These are phyloP conservation scores for Apistogramma diplotaenia DNA, from an alignment of 2,113 vertebrate genomes.

Conservation along the genomic window DNA sequence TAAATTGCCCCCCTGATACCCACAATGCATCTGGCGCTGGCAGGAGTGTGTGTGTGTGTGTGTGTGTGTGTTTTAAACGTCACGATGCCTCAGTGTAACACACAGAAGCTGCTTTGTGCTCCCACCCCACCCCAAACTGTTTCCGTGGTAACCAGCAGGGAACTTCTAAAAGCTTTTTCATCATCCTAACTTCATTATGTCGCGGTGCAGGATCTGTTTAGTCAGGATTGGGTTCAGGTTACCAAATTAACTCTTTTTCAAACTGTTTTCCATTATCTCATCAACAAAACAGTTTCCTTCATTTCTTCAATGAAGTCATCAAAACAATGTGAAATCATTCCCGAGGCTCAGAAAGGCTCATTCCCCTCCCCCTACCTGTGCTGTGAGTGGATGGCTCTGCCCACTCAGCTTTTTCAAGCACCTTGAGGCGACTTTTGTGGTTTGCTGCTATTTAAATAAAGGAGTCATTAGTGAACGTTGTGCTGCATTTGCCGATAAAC, in stretches of 20 bases:
- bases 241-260: not conserved
- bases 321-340: not conserved
- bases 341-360: not conserved
- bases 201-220: not conserved
- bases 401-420: no score
- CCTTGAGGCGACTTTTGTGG: no score
- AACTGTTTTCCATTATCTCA: not conserved
- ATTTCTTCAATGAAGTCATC: not conserved
- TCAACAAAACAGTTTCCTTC: not conserved
- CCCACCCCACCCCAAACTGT: not conserved
- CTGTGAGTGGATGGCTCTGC: not conserved
- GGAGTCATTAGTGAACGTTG: no score
- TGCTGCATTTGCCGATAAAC: no score
- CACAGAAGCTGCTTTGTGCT: constrained; percentile 28
- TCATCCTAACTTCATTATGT: not conserved
- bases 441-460: no score
- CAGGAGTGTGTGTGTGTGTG: constrained; percentile 43
- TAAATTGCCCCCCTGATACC: constrained; percentile 62
- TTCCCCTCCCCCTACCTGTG: not conserved
- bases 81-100: constrained; percentile 22
- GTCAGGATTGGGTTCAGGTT: not conserved
- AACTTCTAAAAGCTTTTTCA: not conserved
- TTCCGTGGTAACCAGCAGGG: constrained; percentile 16
- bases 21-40: constrained; percentile 66
- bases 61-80: constrained; percentile 32